phyloP scores from a whole-genome alignment of 2,113 vertebrate genomes.

The Tachycineta bicolor region DNA sequence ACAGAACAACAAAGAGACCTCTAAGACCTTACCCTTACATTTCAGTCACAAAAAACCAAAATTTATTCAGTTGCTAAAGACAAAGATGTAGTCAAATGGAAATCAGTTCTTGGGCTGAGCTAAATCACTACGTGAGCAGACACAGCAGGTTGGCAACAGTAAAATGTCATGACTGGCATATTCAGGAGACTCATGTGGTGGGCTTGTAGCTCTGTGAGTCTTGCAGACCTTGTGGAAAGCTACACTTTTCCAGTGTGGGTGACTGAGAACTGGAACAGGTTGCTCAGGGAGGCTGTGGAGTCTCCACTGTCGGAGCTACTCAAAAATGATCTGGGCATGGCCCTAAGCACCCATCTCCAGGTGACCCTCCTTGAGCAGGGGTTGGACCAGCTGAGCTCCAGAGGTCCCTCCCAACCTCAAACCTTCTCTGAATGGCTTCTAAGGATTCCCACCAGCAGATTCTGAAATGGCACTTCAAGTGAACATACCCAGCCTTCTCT shows the following conservation, averaged over 20 bases:
- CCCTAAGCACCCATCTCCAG: not conserved
- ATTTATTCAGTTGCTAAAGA: not conserved
- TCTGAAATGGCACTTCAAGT: not conserved
- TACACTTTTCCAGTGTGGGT: not conserved
- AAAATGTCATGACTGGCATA: not conserved
- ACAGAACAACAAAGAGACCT: not conserved
- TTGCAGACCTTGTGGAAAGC: not conserved
- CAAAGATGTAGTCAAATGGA: not conserved
- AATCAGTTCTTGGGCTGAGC: not conserved
- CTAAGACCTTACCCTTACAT: not conserved
- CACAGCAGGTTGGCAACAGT: not conserved
- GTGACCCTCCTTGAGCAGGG: not conserved
- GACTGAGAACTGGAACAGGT: not conserved
- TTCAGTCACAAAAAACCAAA: not conserved
- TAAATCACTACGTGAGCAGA: not conserved
- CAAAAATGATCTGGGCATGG: not conserved
- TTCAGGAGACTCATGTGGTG: not conserved
- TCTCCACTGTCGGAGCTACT: not conserved
- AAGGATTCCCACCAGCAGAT: not conserved
- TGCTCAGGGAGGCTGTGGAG: not conserved
- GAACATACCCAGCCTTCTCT: not conserved
- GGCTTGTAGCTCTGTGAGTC: not conserved
- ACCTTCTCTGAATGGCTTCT: not conserved
- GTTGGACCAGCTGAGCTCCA: not conserved
- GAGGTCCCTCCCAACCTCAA: not conserved